Conservation (phyloP, 2,888 invertebrate species). For the Meiosimyza platycephala region DNA sequence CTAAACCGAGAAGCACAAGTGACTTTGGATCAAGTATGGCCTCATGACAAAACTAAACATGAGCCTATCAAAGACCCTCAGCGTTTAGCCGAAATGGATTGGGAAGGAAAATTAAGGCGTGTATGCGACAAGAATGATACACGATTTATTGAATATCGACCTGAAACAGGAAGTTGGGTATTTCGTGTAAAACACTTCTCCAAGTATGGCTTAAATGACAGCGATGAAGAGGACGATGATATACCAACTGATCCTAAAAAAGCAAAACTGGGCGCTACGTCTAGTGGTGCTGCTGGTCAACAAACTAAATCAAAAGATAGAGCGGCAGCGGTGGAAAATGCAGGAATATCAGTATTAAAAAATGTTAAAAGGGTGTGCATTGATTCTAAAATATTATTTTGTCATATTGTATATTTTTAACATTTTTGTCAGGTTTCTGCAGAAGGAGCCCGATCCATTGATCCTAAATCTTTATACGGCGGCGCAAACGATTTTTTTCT, state of each 20-base stretch:
- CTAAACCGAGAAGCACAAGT: slow-evolving; percentile 92
- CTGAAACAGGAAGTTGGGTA: slow-evolving; percentile 97
- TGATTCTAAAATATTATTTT: background rate
- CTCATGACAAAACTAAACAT: slow-evolving; percentile 84
- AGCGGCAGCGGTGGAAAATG: slow-evolving; percentile 47
- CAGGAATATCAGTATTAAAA: slow-evolving; percentile 48
- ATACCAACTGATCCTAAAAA: slow-evolving; percentile 65
- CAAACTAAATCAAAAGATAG: slow-evolving; percentile 11
- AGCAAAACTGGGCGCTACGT: slow-evolving; percentile 53
- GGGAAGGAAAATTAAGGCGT: slow-evolving; percentile 84
- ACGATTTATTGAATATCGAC: slow-evolving; percentile 92
- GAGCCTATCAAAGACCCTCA: slow-evolving; percentile 83
- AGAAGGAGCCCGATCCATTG: slow-evolving; percentile 54
- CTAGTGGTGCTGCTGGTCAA: slow-evolving; percentile 34
- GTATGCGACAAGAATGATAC: slow-evolving; percentile 90
- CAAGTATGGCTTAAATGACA: slow-evolving; percentile 90
- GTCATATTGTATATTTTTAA: background rate
- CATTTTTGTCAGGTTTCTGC: slow-evolving; percentile 31
- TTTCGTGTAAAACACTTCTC: slow-evolving; percentile 95
- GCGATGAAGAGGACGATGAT: slow-evolving; percentile 88
- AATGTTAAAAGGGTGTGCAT: slow-evolving; percentile 51
- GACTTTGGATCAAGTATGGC: slow-evolving; percentile 93
- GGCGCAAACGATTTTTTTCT: slow-evolving; percentile 50
- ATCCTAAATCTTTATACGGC: slow-evolving; percentile 51
- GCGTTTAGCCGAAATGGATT: slow-evolving; percentile 83